Base-by-base conservation (phyloP, 2,888 invertebrate species). In the Tanaodytes sp. region DNA sequence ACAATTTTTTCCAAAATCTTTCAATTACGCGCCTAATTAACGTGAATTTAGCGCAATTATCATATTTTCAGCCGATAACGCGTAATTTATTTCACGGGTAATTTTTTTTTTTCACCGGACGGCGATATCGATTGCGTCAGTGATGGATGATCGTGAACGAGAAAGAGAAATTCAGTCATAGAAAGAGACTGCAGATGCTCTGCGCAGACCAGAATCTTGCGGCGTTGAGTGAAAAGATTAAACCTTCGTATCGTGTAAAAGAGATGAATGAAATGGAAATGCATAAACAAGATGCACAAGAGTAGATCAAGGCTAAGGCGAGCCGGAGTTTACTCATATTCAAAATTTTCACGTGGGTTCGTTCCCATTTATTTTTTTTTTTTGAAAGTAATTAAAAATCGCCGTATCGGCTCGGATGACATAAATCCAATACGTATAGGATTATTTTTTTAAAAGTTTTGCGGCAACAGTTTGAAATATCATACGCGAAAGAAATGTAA, bases 261-360 rank as follows among this genome's bases (percentile, higher is more conserved):
- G 69, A 73, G 71, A 73, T 67, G 55, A 73, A 76, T 66, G 73
- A 72, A 75, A 73, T 73, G 71, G 72, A 74, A 73, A 73, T 55
- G 65, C 59, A 64, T 54, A 67, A 49, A 39, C 48, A 52, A 77
- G 79, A 64, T 54, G 66, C 45, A 39, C 48, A 52, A 77, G 79
- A 80, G 79, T 80, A 74, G 80, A 78, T 79, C 80, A 80, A 80
- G 80, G 80, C 74, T 76, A 74, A 72, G 71, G 72, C 74, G 74
- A 72, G 71, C 75, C 74, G 62, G 8, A 14, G 54, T 42, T 8
- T 73, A 52, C 58, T 62, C 30, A 4, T 68, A 64, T 70, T 54
- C 23, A 33, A 54, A 42, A 54, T 42, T 12, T 31, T 54, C 23
- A 5, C 16, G 27, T 15, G 16, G 27, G 37, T 37, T 16, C 58